These are phyloP conservation scores for Microcebus griseorufus DNA, from an alignment of 2,113 vertebrate species.

Conservation along the genomic window DNA sequence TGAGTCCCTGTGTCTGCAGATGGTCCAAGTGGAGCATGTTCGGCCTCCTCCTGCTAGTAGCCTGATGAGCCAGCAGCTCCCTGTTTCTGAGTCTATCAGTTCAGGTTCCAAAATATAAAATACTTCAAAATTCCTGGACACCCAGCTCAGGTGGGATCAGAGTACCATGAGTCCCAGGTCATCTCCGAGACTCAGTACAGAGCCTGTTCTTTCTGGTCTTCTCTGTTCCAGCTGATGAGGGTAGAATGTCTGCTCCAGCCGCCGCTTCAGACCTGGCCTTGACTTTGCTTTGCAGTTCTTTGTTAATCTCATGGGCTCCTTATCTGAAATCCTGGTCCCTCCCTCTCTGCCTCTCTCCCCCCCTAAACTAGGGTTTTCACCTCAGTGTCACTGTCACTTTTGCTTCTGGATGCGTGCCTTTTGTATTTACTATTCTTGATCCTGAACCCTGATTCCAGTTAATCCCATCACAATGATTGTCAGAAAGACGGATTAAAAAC, in stretches of 20 bases:
- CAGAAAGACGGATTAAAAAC: neutral
- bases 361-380: neutral
- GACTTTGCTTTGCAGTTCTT: neutral
- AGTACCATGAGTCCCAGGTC: neutral
- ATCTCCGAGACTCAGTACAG: neutral
- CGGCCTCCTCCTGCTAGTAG: neutral
- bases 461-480: neutral
- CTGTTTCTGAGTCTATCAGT: neutral
- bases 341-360: neutral
- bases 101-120: conserved; percentile 3
- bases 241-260: neutral
- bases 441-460: neutral
- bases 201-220: neutral
- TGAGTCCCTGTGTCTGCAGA: neutral
- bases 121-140: neutral
- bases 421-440: neutral
- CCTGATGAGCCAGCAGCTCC: neutral
- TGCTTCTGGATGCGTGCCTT: neutral
- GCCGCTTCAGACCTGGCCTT: neutral
- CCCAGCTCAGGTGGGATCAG: neutral
- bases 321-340: neutral
- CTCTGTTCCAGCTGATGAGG: neutral
- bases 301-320: neutral
- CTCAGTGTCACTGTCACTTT: neutral
- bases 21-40: neutral